A percentile compares a stretch with the other conserved stretches of the same genome.
Evolutionary conservation across 2,888 invertebrate genomes (phyloP).

Genomic region (Ophion costatus): DNA sequence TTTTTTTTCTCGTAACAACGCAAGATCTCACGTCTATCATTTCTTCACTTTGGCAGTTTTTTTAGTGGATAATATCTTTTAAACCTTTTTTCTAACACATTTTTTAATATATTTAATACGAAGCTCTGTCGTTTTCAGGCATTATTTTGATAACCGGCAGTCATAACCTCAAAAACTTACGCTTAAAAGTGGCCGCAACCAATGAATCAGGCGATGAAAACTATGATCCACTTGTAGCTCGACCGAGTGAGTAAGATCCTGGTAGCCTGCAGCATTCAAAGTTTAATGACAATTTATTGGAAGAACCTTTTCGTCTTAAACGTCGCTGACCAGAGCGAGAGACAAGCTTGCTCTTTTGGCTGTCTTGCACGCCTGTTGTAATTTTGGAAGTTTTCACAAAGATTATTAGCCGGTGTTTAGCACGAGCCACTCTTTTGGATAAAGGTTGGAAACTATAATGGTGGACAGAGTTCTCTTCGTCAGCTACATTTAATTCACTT

Average conservation of each 20-base stretch:
- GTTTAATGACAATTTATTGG: not conserved
- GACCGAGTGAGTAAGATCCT: not conserved
- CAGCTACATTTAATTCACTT: too few species aligned
- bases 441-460: too few species aligned
- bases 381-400: too few species aligned
- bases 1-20: too few species aligned
- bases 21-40: too few species aligned
- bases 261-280: not conserved
- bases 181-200: constrained; percentile 13
- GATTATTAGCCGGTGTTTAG: too few species aligned
- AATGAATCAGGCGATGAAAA: constrained; percentile 3
- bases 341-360: not conserved
- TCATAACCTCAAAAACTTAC: constrained; percentile 50
- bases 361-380: not conserved
- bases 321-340: not conserved
- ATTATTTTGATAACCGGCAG: constrained; percentile 23
- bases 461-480: too few species aligned
- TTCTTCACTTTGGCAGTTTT: too few species aligned
- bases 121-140: not conserved
- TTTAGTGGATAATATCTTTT: not conserved
- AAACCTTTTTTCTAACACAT: not conserved
- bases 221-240: not conserved
- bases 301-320: not conserved
- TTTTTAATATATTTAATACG: not conserved
- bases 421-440: not conserved